These are phyloP conservation scores for Dorcus hopei DNA, from an alignment of 2,888 invertebrate genomes.

Conservation along the genomic window DNA sequence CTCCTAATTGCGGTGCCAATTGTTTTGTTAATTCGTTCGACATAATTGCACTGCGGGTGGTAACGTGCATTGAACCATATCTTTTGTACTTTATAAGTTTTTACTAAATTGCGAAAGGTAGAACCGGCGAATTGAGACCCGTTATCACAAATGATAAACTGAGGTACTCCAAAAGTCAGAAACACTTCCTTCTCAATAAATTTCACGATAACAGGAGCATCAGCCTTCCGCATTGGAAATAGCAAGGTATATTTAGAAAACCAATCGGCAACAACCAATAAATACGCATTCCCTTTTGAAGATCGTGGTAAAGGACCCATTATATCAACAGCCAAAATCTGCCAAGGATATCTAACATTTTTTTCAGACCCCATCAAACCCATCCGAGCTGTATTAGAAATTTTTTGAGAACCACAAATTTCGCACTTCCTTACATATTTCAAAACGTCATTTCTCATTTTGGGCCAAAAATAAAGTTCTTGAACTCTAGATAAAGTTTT, in stretches of 20 bases:
- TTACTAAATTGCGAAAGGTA: background rate
- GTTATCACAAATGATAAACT: background rate
- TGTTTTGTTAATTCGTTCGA: too few species aligned
- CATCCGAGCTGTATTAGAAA: background rate
- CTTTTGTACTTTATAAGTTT: background rate
- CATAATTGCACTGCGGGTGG: too few species aligned
- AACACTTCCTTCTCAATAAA: background rate
- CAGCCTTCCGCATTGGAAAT: too few species aligned
- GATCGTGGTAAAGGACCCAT: background rate
- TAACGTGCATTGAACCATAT: too few species aligned
- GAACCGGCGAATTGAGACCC: background rate
- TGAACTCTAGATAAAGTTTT: conserved; percentile 20
- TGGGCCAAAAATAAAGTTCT: conserved; percentile 24
- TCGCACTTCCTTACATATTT: background rate
- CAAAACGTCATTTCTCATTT: conserved; percentile 8
- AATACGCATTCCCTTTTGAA: background rate
- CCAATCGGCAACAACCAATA: background rate
- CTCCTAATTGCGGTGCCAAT: too few species aligned
- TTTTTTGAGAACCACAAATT: background rate
- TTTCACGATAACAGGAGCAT: background rate
- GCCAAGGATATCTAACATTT: background rate
- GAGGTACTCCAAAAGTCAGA: background rate
- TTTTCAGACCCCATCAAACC: background rate
- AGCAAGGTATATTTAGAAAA: too few species aligned
- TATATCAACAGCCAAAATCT: background rate